Evolutionary conservation across 2,113 vertebrate species (phyloP).

Genomic region (Gasterosteus nipponicus): DNA sequence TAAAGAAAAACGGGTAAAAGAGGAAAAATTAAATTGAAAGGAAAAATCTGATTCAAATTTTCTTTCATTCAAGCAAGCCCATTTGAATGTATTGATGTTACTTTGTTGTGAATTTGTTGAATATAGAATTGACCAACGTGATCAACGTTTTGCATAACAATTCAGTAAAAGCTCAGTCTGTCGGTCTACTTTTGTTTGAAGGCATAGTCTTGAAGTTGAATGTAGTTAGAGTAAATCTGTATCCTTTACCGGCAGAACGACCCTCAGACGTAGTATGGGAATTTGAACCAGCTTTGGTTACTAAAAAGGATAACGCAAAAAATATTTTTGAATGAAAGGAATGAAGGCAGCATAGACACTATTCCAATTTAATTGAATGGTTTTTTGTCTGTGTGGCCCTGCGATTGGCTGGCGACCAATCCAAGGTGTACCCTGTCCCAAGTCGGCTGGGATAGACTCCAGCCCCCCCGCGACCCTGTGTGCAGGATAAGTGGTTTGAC

Average conservation of each 20-base stretch:
- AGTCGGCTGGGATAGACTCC: too few species aligned
- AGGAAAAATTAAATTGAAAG: not conserved
- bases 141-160: not conserved
- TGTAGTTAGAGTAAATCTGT: too few species aligned
- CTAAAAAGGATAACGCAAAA: not conserved
- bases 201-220: too few species aligned
- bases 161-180: not conserved
- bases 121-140: not conserved
- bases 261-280: not conserved
- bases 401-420: too few species aligned
- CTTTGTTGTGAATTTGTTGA: not conserved
- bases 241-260: not conserved
- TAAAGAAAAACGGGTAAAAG: constrained; percentile 14
- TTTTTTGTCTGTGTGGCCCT: not conserved
- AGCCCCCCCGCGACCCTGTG: too few species aligned
- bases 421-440: too few species aligned
- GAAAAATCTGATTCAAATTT: not conserved
- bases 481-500: too few species aligned
- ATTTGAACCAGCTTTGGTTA: not conserved
- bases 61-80: not conserved
- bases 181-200: not conserved
- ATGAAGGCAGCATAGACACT: not conserved
- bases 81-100: not conserved
- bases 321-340: not conserved
- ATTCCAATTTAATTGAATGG: not conserved